Evolutionary conservation across 2,113 vertebrate genomes (phyloP).

Genomic region (Syngnathus floridae): DNA sequence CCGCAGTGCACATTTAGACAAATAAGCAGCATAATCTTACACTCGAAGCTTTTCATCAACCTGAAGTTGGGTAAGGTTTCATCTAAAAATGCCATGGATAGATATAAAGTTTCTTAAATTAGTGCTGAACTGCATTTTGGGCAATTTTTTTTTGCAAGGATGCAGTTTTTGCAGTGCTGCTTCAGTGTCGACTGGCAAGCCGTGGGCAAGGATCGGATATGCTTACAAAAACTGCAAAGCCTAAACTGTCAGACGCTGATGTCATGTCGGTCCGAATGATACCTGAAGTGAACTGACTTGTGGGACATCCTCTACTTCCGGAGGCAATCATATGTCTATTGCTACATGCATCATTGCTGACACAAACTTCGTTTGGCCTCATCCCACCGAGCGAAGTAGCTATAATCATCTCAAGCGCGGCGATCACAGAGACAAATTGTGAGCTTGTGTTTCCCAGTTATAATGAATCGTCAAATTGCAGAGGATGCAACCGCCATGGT

Average conservation of each 20-base stretch:
- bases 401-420: conserved; percentile 7
- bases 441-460: conserved; percentile 14
- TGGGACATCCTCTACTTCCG: background rate
- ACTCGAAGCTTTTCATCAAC: too few relatives aligned
- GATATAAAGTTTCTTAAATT: too few relatives aligned
- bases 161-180: too few relatives aligned
- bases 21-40: background rate
- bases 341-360: background rate
- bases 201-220: background rate
- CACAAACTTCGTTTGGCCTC: background rate
- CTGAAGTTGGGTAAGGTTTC: too few relatives aligned
- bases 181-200: background rate
- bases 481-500: conserved; percentile 1
- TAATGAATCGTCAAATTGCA: background rate
- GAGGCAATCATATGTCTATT: background rate
- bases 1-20: background rate
- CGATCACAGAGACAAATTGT: conserved; percentile 11
- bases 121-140: too few relatives aligned
- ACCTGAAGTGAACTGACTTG: background rate
- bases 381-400: conserved; percentile 3
- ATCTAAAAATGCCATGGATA: conserved; percentile 15
- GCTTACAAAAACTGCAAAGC: too few relatives aligned
- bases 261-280: background rate
- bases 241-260: background rate
- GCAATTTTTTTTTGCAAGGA: too few relatives aligned